Conservation (phyloP, 1,140 invertebrate genomes). For the Gonatopus flavifemur region DNA sequence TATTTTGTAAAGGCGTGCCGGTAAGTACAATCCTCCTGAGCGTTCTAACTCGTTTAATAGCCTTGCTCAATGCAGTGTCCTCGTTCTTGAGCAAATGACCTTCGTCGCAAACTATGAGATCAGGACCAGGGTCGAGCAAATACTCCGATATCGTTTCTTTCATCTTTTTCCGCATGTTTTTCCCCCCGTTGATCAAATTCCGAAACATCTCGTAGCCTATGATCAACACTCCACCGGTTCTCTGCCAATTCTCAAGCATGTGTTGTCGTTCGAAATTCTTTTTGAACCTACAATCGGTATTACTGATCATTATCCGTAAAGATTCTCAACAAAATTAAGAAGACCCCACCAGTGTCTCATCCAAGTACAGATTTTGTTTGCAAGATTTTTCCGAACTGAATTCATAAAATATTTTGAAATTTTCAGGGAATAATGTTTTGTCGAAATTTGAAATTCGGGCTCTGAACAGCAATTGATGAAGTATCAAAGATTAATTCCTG, state of each 20-base stretch:
- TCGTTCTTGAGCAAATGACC: constrained; percentile 91
- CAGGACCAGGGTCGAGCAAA: constrained; percentile 84
- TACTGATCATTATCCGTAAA: too few species aligned
- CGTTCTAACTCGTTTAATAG: constrained; percentile 77
- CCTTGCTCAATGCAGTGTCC: constrained; percentile 77
- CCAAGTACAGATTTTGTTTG: too few species aligned
- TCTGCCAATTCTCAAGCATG: constrained; percentile 77
- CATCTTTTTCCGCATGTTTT: constrained; percentile 67
- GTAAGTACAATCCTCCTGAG: constrained; percentile 86
- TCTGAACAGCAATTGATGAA: too few species aligned
- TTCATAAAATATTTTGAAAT: too few species aligned
- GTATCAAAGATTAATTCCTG: too few species aligned
- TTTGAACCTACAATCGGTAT: constrained; percentile 59
- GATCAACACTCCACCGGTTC: constrained; percentile 83
- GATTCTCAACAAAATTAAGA: too few species aligned
- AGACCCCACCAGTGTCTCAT: too few species aligned
- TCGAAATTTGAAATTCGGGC: too few species aligned
- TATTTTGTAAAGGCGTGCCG: constrained; percentile 94
- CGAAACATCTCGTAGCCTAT: constrained; percentile 95
- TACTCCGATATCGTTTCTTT: constrained; percentile 61
- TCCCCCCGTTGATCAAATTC: constrained; percentile 70
- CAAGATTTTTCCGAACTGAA: too few species aligned
- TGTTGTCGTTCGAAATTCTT: constrained; percentile 69
- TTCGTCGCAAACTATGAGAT: constrained; percentile 90
- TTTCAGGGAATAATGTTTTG: too few species aligned